phyloP scores from a whole-genome alignment of 1,140 invertebrate genomes.

The Parasteatoda tepidariorum region DNA sequence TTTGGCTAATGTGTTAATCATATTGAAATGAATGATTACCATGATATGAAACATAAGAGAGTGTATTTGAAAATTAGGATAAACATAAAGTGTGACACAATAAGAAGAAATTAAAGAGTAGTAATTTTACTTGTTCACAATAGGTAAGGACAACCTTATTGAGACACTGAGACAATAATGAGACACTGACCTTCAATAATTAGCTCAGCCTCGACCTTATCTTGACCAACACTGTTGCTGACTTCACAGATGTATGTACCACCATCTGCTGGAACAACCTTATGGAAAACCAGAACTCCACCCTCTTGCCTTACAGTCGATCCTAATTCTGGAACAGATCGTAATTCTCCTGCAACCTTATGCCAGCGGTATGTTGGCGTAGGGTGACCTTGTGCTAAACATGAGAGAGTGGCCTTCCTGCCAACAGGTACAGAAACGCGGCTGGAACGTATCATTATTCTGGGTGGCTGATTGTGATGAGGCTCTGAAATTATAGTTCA shows the following conservation, averaged over 20 bases:
- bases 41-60: too few relatives aligned
- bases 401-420: slow-evolving; percentile 73
- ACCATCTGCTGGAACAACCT: slow-evolving; percentile 56
- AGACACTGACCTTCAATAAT: slow-evolving; percentile 61
- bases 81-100: too few relatives aligned
- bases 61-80: too few relatives aligned
- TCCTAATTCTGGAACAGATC: slow-evolving; percentile 18
- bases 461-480: slow-evolving; percentile 60
- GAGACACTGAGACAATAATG: too few relatives aligned
- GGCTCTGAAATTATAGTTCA: slow-evolving; percentile 32
- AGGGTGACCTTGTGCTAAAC: slow-evolving; percentile 82
- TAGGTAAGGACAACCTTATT: too few relatives aligned
- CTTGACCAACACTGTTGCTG: slow-evolving; percentile 64
- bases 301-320: slow-evolving; percentile 40
- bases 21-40: too few relatives aligned
- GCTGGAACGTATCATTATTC: slow-evolving; percentile 32
- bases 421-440: slow-evolving; percentile 31
- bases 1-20: too few relatives aligned
- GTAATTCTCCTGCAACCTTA: slow-evolving; percentile 25
- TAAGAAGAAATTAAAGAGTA: too few relatives aligned
- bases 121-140: too few relatives aligned
- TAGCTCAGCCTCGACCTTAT: slow-evolving; percentile 62
- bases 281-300: slow-evolving; percentile 61
- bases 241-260: slow-evolving; percentile 64
- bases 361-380: slow-evolving; percentile 76